These are phyloP conservation scores for Drosophila maculinotata DNA, from an alignment of 2,888 invertebrate species.

Conservation along the genomic window DNA sequence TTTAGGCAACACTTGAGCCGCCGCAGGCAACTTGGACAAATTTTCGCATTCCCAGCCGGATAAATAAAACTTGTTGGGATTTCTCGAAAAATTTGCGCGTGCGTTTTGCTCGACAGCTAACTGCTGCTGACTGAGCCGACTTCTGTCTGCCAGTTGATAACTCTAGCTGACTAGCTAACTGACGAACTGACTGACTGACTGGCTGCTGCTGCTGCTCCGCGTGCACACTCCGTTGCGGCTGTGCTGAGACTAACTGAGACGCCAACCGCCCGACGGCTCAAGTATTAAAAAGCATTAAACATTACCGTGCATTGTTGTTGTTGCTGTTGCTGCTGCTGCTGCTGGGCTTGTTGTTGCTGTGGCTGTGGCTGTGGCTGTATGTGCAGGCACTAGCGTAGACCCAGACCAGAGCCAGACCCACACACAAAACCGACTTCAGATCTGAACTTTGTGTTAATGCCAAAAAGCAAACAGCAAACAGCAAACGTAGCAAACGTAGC, in stretches of 20 bases:
- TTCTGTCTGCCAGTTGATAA: constrained; percentile 12
- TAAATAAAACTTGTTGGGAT: constrained; percentile 50
- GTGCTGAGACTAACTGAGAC: constrained; percentile 85
- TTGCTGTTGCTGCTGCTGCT: no score
- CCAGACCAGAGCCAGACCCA: constrained; percentile 19
- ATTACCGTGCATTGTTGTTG: constrained; percentile 69
- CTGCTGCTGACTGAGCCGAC: constrained; percentile 27
- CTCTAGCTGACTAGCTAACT: constrained; percentile 14
- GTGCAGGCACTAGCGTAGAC: constrained; percentile 44
- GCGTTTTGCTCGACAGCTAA: constrained; percentile 35
- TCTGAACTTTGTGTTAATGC: constrained; percentile 79
- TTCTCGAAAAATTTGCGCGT: constrained; percentile 50
- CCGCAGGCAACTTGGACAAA: constrained; percentile 48
- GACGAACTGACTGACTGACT: constrained; percentile 15
- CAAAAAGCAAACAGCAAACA: constrained; percentile 64
- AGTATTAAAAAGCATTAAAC: constrained; percentile 84
- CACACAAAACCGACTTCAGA: constrained; percentile 34
- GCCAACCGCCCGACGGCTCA: constrained; percentile 81
- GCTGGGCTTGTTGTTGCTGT: constrained; percentile 14
- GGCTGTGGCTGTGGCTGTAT: constrained; percentile 26
- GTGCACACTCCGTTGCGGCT: constrained; percentile 85
- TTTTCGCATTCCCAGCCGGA: constrained; percentile 60
- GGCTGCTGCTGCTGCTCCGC: constrained; percentile 68
- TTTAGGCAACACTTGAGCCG: constrained; percentile 43
- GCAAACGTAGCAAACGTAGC: constrained; percentile 60